Base-by-base conservation (phyloP, 2,888 invertebrate species). In the Tortrix viridana region DNA sequence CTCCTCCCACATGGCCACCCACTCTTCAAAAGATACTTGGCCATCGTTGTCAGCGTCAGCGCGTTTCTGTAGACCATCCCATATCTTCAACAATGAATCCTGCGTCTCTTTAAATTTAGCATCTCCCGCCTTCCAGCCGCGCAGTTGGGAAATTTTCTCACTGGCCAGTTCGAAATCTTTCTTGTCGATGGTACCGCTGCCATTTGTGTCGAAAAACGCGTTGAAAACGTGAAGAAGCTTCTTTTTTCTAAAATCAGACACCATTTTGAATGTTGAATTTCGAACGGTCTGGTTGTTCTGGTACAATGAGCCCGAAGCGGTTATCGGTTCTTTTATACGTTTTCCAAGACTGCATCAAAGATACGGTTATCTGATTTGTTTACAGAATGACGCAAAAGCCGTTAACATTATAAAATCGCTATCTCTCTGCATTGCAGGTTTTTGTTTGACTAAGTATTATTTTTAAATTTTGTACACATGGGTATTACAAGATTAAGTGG, bases 21-120 rank as follows among this genome's bases (percentile, higher is more conserved):
- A 97, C 84, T 98, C 97, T 9, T 97, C 97, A 52, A 95, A 94
- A 67, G 96, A 96, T 54, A 98, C 96, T 91, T 96, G 95, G 6
- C 96, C 96, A 74, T 98, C 97, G 76, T 96, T 95, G 85, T 98
- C 95, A 57, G 94, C 93, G 80, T 98, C 97, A n/a, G 97, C 97
- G 69, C 95, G 93, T 69, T 94, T 93, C 78, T 95, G 94, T 44
- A 98, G 89, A 9, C 96, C 96, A 54, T 96, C 96, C 97, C 97
- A 98, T 72, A 98, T 95, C 81, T 95, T 94, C 72, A 95, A 88
- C 88, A 98, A 93, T 56, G 95, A 94, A 41, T 95, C 94, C 81
- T 95, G 94, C 0, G 96, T 95, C 72, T 96, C 95, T 73, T 94
- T 94, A 84, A 95, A 95, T 77, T 96, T 95, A 1, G 94, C 94